Percentiles rank a stretch among this genome's conserved stretches.
phyloP scores from a whole-genome alignment of 2,888 invertebrate species.

The Phania funesta region DNA sequence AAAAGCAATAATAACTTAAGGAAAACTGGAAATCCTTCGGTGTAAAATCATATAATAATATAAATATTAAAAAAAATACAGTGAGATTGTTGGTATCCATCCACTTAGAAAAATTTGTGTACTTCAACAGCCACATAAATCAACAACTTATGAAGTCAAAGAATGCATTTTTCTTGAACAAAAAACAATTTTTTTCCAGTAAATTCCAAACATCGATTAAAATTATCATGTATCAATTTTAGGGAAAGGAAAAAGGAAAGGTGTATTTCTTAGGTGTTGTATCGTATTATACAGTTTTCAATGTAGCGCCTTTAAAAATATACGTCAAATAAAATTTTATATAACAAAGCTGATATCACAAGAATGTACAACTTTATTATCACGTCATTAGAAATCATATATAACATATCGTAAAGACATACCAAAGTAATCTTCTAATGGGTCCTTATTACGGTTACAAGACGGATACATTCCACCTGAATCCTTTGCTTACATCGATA shows the following conservation, averaged over 20 bases:
- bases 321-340: neutral
- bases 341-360: neutral
- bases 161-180: constrained; percentile 1
- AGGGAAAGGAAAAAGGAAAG: neutral
- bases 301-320: neutral
- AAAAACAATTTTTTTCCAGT: neutral
- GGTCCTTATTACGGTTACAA: neutral
- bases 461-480: neutral
- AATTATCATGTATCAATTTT: neutral
- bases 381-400: neutral
- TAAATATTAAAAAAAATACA: neutral
- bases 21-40: constrained; percentile 2
- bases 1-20: too few relatives aligned
- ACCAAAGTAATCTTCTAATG: neutral
- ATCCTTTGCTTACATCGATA: neutral
- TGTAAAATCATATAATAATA: constrained; percentile 14
- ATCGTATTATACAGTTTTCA: neutral
- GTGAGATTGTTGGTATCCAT: constrained; percentile 18
- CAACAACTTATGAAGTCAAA: neutral
- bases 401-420: neutral
- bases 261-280: neutral
- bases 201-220: neutral
- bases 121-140: constrained; percentile 12
- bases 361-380: neutral
- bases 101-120: constrained; percentile 8